Evolutionary conservation across 2,113 vertebrate species (phyloP).

Genomic region (Atherinomorus stipes): DNA sequence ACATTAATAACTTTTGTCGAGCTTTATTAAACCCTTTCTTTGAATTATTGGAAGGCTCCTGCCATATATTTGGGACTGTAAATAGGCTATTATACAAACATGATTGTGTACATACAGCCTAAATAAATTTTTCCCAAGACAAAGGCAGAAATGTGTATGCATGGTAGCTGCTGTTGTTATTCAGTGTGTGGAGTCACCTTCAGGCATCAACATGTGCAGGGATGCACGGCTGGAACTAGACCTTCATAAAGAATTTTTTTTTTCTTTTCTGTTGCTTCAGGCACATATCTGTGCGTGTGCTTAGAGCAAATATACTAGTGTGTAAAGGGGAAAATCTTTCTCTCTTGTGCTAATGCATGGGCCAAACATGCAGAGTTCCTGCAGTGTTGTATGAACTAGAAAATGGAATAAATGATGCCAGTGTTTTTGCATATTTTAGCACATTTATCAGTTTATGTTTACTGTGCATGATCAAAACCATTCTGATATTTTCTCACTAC

Average conservation of each 20-base stretch:
- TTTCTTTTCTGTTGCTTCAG: constrained; percentile 42
- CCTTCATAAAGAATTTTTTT: constrained; percentile 35
- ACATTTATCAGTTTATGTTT: neutral
- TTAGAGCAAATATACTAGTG: constrained; percentile 47
- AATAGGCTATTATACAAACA: constrained; percentile 24
- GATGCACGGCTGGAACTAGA: constrained; percentile 59
- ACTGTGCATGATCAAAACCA: neutral
- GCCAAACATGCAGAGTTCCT: constrained; percentile 17
- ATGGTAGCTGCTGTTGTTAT: constrained; percentile 43
- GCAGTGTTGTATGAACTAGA: neutral
- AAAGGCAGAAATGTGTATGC: constrained; percentile 45
- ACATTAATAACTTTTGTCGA: constrained; percentile 12
- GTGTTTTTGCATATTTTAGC: constrained; percentile 7
- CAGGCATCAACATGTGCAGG: constrained; percentile 64
- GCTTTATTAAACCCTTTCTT: constrained; percentile 10
- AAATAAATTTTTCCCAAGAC: constrained; percentile 53
- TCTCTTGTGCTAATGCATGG: constrained; percentile 21
- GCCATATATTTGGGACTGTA: neutral
- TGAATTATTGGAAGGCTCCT: constrained; percentile 1
- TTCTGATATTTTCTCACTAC: neutral
- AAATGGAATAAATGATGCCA: neutral
- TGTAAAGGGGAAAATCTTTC: constrained; percentile 30
- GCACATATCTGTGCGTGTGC: constrained; percentile 52
- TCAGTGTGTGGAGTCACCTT: constrained; percentile 56
- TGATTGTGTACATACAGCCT: constrained; percentile 57